A percentile compares a stretch with the other conserved stretches of the same genome.
phyloP scores from a whole-genome alignment of 2,888 invertebrate species.

The Latheticus oryzae region DNA sequence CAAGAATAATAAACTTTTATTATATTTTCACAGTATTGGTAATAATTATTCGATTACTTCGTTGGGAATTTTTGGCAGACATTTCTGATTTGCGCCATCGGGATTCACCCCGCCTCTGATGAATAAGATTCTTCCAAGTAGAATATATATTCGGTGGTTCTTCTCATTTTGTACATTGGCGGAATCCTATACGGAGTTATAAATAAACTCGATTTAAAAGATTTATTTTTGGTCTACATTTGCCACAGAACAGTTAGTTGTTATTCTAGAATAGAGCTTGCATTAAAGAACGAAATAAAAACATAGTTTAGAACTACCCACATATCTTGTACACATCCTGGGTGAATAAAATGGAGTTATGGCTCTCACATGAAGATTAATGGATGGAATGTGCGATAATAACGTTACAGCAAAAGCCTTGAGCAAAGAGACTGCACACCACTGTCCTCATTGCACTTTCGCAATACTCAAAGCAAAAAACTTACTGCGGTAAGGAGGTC shows the following conservation, averaged over 20 bases:
- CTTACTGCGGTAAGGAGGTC: slow-evolving; percentile 32
- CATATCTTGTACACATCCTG: slow-evolving; percentile 38
- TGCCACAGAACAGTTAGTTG: slow-evolving; percentile 24
- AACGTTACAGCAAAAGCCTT: slow-evolving; percentile 38
- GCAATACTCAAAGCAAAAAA: slow-evolving; percentile 38
- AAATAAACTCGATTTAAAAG: slow-evolving; percentile 39
- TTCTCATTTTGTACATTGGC: slow-evolving; percentile 7
- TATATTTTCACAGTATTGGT: too few species aligned
- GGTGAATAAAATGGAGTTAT: slow-evolving; percentile 40
- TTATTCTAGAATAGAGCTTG: slow-evolving; percentile 29
- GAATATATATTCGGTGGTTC: slow-evolving; percentile 28
- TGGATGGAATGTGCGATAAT: slow-evolving; percentile 42
- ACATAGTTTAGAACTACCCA: slow-evolving; percentile 36
- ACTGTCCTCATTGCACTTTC: slow-evolving; percentile 39
- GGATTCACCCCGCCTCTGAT: slow-evolving; percentile 19
- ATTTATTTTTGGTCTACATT: slow-evolving; percentile 35
- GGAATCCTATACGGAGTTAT: slow-evolving; percentile 38
- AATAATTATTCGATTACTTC: too few species aligned
- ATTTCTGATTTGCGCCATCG: not conserved
- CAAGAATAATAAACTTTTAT: too few species aligned
- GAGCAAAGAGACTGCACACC: slow-evolving; percentile 36
- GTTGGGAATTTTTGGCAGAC: too few species aligned
- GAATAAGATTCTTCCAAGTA: slow-evolving; percentile 23
- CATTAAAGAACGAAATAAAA: slow-evolving; percentile 37
- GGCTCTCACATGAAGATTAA: slow-evolving; percentile 41